phyloP scores from a whole-genome alignment of 2,113 vertebrate species.

The Parus major region DNA sequence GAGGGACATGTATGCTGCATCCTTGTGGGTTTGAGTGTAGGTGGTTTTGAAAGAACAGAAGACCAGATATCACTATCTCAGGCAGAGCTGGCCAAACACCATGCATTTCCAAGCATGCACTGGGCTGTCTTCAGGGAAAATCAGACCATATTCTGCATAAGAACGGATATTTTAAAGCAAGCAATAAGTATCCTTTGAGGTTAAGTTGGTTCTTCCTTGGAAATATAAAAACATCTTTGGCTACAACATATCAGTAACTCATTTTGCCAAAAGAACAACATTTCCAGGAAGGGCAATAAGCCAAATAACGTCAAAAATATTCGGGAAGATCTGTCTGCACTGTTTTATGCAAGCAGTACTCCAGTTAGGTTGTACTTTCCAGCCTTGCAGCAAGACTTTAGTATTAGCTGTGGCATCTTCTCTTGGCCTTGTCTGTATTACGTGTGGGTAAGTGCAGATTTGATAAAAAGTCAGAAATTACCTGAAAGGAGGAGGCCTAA shows the following conservation, averaged over 20 bases:
- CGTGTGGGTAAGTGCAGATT: neutral
- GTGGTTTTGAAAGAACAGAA: neutral
- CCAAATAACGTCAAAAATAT: neutral
- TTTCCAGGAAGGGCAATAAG: neutral
- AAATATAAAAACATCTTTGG: neutral
- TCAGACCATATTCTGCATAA: neutral
- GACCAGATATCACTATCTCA: neutral
- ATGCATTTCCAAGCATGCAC: neutral
- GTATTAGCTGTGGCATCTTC: neutral
- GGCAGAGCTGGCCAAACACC: neutral
- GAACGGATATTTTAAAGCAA: neutral
- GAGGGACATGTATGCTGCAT: fast-evolving
- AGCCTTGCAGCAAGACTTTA: neutral
- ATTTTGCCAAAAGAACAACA: neutral
- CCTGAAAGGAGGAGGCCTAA: neutral
- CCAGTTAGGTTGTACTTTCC: neutral
- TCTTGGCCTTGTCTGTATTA: neutral
- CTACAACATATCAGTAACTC: neutral
- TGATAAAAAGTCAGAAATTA: neutral
- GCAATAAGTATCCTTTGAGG: neutral
- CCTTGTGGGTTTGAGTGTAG: neutral
- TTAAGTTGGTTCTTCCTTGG: neutral
- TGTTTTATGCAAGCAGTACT: neutral
- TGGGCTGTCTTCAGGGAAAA: neutral
- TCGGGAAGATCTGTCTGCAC: neutral